phyloP scores from a whole-genome alignment of 2,797 vertebrate species.

The Heterohyrax brucei region DNA sequence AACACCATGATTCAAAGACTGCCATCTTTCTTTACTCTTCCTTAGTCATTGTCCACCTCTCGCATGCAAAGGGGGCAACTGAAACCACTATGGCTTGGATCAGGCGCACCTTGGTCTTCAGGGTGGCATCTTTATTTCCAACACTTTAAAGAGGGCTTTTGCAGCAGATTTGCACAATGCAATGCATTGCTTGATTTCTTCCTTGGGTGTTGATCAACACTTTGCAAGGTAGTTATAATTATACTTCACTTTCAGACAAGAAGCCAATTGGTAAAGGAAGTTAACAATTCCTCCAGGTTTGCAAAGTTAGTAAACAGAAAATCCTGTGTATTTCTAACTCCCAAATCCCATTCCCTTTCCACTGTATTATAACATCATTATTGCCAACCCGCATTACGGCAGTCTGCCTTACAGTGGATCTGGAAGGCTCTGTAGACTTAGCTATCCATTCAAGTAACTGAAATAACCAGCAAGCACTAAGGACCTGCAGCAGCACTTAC shows the following conservation, averaged over 20 bases:
- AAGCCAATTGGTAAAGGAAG: constrained; percentile 7
- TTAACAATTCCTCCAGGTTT: not conserved
- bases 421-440: not conserved
- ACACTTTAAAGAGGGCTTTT: too few relatives aligned
- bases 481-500: not conserved
- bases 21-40: too few relatives aligned
- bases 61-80: too few relatives aligned
- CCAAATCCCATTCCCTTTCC: not conserved
- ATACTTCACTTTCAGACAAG: not conserved
- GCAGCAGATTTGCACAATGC: too few relatives aligned
- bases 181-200: too few relatives aligned
- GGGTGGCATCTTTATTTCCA: too few relatives aligned
- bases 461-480: not conserved
- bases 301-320: not conserved
- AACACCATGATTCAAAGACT: too few relatives aligned
- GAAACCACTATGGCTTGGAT: too few relatives aligned
- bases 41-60: too few relatives aligned
- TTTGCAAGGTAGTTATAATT: not conserved
- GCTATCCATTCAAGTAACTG: not conserved
- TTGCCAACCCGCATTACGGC: not conserved
- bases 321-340: not conserved
- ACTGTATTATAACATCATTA: not conserved
- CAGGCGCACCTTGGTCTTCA: too few relatives aligned
- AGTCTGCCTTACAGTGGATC: not conserved
- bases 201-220: too few relatives aligned